Evolutionary conservation across 2,888 invertebrate species (phyloP).

Genomic region (Sialis lutaria): DNA sequence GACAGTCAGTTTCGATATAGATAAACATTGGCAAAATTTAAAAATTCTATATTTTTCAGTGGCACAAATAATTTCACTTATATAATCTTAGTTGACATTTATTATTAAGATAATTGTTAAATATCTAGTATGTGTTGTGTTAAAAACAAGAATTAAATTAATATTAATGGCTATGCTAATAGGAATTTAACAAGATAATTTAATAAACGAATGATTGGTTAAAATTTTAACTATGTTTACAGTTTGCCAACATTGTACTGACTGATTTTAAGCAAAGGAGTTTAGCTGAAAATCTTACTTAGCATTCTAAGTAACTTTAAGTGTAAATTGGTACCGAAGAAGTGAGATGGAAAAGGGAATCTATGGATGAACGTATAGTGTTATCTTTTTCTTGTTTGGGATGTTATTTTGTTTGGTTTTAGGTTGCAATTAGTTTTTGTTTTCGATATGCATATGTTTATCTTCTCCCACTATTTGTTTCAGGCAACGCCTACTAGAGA

Average conservation of each 20-base stretch:
- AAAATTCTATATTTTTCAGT: neutral
- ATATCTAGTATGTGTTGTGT: too few relatives aligned
- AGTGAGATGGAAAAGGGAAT: too few relatives aligned
- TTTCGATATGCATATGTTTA: too few relatives aligned
- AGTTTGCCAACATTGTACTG: neutral
- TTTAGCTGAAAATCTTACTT: too few relatives aligned
- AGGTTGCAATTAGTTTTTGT: too few relatives aligned
- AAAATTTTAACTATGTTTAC: neutral
- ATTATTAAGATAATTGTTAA: neutral
- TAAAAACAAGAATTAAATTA: neutral
- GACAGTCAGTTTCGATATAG: neutral
- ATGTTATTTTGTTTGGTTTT: too few relatives aligned
- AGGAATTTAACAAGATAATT: slow-evolving; percentile 2
- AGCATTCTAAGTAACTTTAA: too few relatives aligned
- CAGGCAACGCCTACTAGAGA: too few relatives aligned
- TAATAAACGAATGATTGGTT: neutral
- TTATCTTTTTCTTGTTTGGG: too few relatives aligned
- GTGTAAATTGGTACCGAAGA: too few relatives aligned
- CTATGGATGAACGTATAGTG: too few relatives aligned
- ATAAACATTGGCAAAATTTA: neutral
- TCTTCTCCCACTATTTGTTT: too few relatives aligned
- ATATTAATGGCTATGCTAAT: slow-evolving; percentile 5
- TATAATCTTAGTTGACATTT: neutral
- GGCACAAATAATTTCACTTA: neutral
- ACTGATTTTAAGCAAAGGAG: neutral